A percentile compares a stretch with the other conserved stretches of the same genome.
These are phyloP conservation scores for Lacanobia oleracea DNA, from an alignment of 2,888 invertebrate genomes.

Conservation along the genomic window DNA sequence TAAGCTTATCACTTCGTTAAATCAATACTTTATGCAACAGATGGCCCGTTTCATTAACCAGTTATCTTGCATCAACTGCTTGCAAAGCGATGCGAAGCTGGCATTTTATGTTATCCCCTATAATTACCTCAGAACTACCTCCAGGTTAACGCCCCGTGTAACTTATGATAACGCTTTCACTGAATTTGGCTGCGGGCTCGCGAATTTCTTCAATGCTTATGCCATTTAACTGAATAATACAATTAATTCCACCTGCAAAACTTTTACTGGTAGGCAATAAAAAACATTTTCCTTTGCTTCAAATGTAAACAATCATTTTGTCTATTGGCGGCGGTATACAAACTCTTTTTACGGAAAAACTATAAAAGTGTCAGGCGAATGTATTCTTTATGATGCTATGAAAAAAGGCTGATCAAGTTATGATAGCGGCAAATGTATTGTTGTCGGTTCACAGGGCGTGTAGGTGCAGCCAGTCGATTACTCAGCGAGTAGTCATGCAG, in stretches of 20 bases:
- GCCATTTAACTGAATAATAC: slow-evolving; percentile 24
- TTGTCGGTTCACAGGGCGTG: slow-evolving; percentile 74
- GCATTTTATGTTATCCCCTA: slow-evolving; percentile 50
- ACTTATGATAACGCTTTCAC: slow-evolving; percentile 75
- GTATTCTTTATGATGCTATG: slow-evolving; percentile 34
- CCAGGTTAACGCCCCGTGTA: slow-evolving; percentile 53
- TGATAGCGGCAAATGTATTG: slow-evolving; percentile 50
- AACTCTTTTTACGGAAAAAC: slow-evolving; percentile 39
- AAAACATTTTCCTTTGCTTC: slow-evolving; percentile 57
- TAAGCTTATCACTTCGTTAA: slow-evolving; percentile 46
- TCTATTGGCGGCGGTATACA: slow-evolving; percentile 47
- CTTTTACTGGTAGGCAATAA: slow-evolving; percentile 50
- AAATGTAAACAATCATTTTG: slow-evolving; percentile 56
- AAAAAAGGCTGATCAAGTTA: slow-evolving; percentile 45
- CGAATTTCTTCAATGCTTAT: slow-evolving; percentile 62
- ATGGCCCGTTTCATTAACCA: slow-evolving; percentile 46
- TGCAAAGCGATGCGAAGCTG: slow-evolving; percentile 38
- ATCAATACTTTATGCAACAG: slow-evolving; percentile 52
- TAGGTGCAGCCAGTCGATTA: slow-evolving; percentile 85
- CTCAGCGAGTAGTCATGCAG: slow-evolving; percentile 86
- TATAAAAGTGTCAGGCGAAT: slow-evolving; percentile 31
- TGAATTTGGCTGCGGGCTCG: slow-evolving; percentile 69
- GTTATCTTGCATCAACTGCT: slow-evolving; percentile 48
- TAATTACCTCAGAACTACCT: slow-evolving; percentile 49
- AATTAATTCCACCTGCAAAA: slow-evolving; percentile 21